Evolutionary conservation across 2,888 invertebrate species (phyloP).

Genomic region (Helobdella robusta): DNA sequence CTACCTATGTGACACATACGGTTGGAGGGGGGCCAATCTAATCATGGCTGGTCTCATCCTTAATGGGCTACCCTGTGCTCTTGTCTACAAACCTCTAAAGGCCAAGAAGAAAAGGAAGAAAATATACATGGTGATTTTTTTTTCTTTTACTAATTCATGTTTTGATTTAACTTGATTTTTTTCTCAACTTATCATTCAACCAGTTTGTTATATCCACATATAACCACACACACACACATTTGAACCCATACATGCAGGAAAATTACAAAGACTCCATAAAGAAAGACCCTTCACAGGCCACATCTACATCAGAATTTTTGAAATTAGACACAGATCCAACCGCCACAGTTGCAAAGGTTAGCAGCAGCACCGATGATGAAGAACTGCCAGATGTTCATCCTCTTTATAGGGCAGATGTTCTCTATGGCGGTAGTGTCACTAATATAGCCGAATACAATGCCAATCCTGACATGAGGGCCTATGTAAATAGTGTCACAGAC

Average conservation of each 20-base stretch:
- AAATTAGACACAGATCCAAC: too few relatives aligned
- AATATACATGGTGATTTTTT: too few relatives aligned
- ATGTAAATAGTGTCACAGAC: constrained; percentile 74
- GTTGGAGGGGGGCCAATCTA: constrained; percentile 69
- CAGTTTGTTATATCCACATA: too few relatives aligned
- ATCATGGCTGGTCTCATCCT: constrained; percentile 71
- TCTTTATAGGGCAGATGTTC: constrained; percentile 87
- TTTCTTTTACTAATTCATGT: too few relatives aligned
- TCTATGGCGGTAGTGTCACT: constrained; percentile 88
- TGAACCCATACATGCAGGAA: too few relatives aligned
- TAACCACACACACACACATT: too few relatives aligned
- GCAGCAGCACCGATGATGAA: not conserved
- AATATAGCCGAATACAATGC: constrained; percentile 64
- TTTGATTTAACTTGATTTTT: too few relatives aligned
- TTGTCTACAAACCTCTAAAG: constrained; percentile 72
- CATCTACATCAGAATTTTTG: too few relatives aligned
- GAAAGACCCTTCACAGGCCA: too few relatives aligned
- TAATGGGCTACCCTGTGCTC: constrained; percentile 66
- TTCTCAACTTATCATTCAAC: too few relatives aligned
- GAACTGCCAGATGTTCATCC: constrained; percentile 56
- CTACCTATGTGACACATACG: constrained; percentile 56
- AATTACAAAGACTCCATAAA: too few relatives aligned
- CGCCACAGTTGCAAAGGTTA: too few relatives aligned
- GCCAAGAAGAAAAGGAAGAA: constrained; percentile 21
- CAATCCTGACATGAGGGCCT: constrained; percentile 65